Evolutionary conservation across 2,797 vertebrate genomes (phyloP).

Genomic region (Eulemur mongoz): DNA sequence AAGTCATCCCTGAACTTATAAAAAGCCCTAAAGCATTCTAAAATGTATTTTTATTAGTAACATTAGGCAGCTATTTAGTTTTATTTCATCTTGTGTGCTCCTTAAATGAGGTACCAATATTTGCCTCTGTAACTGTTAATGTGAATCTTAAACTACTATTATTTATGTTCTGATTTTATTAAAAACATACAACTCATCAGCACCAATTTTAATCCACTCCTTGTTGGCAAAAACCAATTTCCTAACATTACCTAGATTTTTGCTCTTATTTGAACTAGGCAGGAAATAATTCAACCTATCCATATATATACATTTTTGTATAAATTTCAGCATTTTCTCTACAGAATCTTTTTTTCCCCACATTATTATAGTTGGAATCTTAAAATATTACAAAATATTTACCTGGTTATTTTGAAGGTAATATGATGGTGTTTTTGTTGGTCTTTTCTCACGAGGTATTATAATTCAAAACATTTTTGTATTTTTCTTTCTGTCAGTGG

Average conservation of each 20-base stretch:
- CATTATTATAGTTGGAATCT: slow-evolving; percentile 14
- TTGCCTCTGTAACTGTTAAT: not conserved
- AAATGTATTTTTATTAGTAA: slow-evolving; percentile 45
- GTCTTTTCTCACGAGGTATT: slow-evolving; percentile 53
- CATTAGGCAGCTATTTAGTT: not conserved
- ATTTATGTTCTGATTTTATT: slow-evolving; percentile 49
- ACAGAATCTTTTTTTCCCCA: not conserved
- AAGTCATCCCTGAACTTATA: not conserved
- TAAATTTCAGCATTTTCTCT: slow-evolving; percentile 20
- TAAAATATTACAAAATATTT: slow-evolving; percentile 63
- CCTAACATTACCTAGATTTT: not conserved
- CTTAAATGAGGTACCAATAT: not conserved
- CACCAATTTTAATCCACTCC: slow-evolving; percentile 19
- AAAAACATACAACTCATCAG: not conserved
- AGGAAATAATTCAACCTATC: slow-evolving; percentile 18
- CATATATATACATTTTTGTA: not conserved
- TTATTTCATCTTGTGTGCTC: slow-evolving; percentile 17
- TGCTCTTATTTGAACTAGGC: not conserved
- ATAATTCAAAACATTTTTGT: slow-evolving; percentile 75
- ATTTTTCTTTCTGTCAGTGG: slow-evolving; percentile 70
- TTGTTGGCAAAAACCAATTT: not conserved
- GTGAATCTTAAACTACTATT: not conserved
- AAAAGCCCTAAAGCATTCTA: not conserved
- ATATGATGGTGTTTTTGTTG: slow-evolving; percentile 57
- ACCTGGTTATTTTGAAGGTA: slow-evolving; percentile 48